phyloP scores from a whole-genome alignment of 2,113 vertebrate species.

The Charina bottae region DNA sequence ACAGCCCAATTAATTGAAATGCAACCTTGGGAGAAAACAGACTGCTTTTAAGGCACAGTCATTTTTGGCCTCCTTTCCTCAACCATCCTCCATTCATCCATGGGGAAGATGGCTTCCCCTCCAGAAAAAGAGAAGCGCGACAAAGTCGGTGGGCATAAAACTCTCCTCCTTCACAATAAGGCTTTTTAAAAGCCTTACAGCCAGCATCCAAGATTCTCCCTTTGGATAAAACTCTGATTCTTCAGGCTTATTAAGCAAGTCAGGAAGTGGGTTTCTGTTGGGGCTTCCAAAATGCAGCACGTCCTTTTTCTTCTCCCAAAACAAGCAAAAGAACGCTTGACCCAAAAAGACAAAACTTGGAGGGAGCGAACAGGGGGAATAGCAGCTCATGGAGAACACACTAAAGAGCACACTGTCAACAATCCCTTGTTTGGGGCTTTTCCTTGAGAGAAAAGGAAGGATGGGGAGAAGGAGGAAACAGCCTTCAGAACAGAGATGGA shows the following conservation, averaged over 20 bases:
- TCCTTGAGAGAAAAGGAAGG: background rate
- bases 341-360: background rate
- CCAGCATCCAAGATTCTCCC: background rate
- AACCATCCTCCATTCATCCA: background rate
- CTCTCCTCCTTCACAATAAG: background rate
- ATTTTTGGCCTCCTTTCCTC: background rate
- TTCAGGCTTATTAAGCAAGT: background rate
- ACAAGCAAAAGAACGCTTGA: background rate
- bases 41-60: too few relatives aligned
- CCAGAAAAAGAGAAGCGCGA: too few relatives aligned
- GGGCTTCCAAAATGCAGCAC: background rate
- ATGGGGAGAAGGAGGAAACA: background rate
- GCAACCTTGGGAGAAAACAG: background rate
- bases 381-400: too few relatives aligned
- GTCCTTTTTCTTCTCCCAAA: background rate
- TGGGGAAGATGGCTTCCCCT: background rate
- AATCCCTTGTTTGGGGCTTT: too few relatives aligned
- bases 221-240: background rate
- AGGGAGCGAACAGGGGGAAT: background rate
- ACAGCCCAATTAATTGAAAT: background rate
- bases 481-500: too few relatives aligned
- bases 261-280: background rate
- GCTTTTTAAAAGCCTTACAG: background rate
- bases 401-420: too few relatives aligned
- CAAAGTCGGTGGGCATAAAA: background rate